Percentiles rank a stretch among this genome's conserved stretches.
Conservation (phyloP, 2,888 invertebrate species). For the Tuta absoluta region DNA sequence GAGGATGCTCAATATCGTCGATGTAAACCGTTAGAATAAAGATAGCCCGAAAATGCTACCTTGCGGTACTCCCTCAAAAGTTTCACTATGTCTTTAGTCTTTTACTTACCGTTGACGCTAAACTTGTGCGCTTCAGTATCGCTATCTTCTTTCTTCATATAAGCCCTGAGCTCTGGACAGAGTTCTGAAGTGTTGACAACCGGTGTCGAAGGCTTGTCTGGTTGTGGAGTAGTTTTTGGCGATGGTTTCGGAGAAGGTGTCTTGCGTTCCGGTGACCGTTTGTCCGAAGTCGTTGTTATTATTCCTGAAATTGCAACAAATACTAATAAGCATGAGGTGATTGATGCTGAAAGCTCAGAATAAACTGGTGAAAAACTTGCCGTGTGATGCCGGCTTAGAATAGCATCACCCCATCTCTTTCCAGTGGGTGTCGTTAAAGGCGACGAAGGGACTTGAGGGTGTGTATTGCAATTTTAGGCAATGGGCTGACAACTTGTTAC, state of each 20-base stretch:
- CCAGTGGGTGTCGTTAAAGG: no score
- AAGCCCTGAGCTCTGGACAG: slow-evolving; percentile 30
- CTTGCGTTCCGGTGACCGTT: slow-evolving; percentile 22
- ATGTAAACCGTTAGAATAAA: not conserved
- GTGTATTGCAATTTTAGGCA: no score
- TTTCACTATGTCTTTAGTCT: not conserved
- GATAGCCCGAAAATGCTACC: not conserved
- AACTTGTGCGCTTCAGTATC: slow-evolving; percentile 40
- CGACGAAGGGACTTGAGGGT: no score
- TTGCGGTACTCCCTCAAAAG: not conserved
- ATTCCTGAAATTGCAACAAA: slow-evolving; percentile 46
- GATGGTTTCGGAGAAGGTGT: slow-evolving; percentile 27
- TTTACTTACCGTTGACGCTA: not conserved
- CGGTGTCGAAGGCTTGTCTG: slow-evolving; percentile 26
- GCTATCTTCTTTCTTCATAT: slow-evolving; percentile 38
- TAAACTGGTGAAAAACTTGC: no score
- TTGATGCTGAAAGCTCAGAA: no score
- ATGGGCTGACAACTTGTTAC: no score
- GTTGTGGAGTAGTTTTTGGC: slow-evolving; percentile 18
- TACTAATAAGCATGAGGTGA: no score
- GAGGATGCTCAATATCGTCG: no score
- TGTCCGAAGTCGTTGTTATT: slow-evolving; percentile 53
- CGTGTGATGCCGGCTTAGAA: no score
- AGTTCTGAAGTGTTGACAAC: slow-evolving; percentile 23
- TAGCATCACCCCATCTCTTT: no score